Percentiles rank a stretch among this genome's conserved stretches.
These are phyloP conservation scores for Venusia cambrica DNA, from an alignment of 2,888 invertebrate species.

Conservation along the genomic window DNA sequence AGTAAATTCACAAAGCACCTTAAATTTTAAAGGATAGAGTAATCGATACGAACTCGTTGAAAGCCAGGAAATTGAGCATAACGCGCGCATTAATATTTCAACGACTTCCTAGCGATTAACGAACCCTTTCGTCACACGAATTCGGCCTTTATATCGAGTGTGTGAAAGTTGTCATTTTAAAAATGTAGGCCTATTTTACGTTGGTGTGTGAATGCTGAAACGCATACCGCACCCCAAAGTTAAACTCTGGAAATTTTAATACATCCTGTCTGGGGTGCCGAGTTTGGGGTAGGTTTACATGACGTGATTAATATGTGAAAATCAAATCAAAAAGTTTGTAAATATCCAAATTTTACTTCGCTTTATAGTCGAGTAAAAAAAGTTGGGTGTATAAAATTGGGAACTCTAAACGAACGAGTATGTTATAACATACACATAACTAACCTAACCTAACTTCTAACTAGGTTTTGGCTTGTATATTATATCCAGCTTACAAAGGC, in stretches of 20 bases:
- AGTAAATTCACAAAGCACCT: conserved; percentile 45
- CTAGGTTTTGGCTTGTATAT: too few species aligned
- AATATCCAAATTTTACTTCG: too few species aligned
- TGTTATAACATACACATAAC: too few species aligned
- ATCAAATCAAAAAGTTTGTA: too few species aligned
- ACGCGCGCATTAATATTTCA: conserved; percentile 75
- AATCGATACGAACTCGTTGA: conserved; percentile 68
- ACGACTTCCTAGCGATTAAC: conserved; percentile 70
- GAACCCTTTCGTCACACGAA: conserved; percentile 30
- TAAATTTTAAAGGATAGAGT: conserved; percentile 60
- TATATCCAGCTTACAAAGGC: conserved; percentile 14
- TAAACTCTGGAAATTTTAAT: conserved; percentile 69
- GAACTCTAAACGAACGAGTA: too few species aligned
- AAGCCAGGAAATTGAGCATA: conserved; percentile 78
- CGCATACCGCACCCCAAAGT: conserved; percentile 64
- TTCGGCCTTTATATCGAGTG: conserved; percentile 26
- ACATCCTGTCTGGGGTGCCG: conserved; percentile 53
- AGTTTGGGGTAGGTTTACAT: conserved; percentile 40
- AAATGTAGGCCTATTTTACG: conserved; percentile 36
- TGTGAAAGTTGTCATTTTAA: conserved; percentile 35
- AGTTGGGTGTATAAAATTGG: too few species aligned
- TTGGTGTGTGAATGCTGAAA: conserved; percentile 50
- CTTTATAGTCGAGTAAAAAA: too few species aligned
- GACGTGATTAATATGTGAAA: conserved; percentile 15
- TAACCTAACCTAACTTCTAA: too few species aligned